Percentiles rank a stretch among this genome's conserved stretches.
phyloP scores from a whole-genome alignment of 2,888 invertebrate species.

The Elmis aenea region DNA sequence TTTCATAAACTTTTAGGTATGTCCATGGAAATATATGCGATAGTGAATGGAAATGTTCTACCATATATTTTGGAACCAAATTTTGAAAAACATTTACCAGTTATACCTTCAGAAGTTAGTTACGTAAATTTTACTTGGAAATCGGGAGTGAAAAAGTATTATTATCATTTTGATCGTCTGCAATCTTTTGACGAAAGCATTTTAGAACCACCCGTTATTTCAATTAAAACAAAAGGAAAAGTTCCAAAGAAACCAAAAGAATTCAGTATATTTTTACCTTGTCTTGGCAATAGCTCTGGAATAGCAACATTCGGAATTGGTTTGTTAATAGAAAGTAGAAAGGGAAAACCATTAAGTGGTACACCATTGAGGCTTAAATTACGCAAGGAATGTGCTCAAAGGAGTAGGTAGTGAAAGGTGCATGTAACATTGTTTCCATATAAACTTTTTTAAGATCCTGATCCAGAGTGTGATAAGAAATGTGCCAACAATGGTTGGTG shows the following conservation, averaged over 20 bases:
- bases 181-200: conserved; percentile 81
- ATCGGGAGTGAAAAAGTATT: conserved; percentile 73
- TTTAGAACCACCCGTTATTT: conserved; percentile 79
- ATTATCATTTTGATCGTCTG: conserved; percentile 81
- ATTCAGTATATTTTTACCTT: conserved; percentile 83
- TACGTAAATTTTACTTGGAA: conserved; percentile 91
- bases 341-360: conserved; percentile 75
- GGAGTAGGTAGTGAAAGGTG: conserved; percentile 60
- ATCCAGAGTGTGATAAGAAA: conserved; percentile 84
- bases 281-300: conserved; percentile 82
- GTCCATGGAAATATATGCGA: conserved; percentile 85
- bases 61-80: conserved; percentile 85
- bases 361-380: conserved; percentile 82
- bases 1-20: conserved; percentile 57
- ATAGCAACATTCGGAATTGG: conserved; percentile 85
- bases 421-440: neutral
- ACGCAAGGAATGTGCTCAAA: conserved; percentile 90
- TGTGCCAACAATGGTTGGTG: conserved; percentile 83
- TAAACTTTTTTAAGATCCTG: conserved; percentile 58
- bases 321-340: conserved; percentile 74
- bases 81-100: conserved; percentile 82
- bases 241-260: conserved; percentile 85
- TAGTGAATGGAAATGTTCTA: conserved; percentile 79
- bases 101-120: conserved; percentile 88
- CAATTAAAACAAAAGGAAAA: conserved; percentile 78